These are phyloP conservation scores for Sigmodon hispidus DNA, from an alignment of 2,113 vertebrate species.

Conservation along the genomic window DNA sequence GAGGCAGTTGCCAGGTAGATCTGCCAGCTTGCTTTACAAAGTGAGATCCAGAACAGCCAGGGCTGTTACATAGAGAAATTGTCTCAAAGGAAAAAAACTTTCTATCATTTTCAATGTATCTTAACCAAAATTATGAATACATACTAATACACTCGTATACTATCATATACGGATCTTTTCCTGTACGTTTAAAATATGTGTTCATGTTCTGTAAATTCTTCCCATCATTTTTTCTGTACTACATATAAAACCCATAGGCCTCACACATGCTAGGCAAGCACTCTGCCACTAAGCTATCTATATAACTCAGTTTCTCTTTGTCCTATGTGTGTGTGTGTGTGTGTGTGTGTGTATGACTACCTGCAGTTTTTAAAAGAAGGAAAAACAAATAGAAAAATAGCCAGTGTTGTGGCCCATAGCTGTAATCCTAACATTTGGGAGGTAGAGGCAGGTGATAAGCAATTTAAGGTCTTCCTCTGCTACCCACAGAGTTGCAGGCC, in stretches of 20 bases:
- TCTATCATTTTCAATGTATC: slow-evolving; percentile 54
- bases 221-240: neutral
- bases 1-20: neutral
- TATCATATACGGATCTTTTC: neutral
- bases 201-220: neutral
- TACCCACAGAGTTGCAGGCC: neutral
- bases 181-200: slow-evolving; percentile 40
- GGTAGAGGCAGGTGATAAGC: neutral
- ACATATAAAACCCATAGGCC: neutral
- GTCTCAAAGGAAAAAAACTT: neutral
- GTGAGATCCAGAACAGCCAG: neutral
- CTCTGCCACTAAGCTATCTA: neutral
- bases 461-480: neutral
- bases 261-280: neutral
- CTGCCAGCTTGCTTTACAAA: neutral
- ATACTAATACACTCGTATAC: slow-evolving; percentile 18
- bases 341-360: neutral
- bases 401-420: neutral
- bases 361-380: neutral
- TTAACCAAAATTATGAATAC: slow-evolving; percentile 39
- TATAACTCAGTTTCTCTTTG: neutral
- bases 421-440: neutral
- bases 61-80: neutral
- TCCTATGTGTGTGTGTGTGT: neutral
- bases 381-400: neutral